These are phyloP conservation scores for Tretioscincus oriximinensis DNA, from an alignment of 2,113 vertebrate species.

Conservation along the genomic window DNA sequence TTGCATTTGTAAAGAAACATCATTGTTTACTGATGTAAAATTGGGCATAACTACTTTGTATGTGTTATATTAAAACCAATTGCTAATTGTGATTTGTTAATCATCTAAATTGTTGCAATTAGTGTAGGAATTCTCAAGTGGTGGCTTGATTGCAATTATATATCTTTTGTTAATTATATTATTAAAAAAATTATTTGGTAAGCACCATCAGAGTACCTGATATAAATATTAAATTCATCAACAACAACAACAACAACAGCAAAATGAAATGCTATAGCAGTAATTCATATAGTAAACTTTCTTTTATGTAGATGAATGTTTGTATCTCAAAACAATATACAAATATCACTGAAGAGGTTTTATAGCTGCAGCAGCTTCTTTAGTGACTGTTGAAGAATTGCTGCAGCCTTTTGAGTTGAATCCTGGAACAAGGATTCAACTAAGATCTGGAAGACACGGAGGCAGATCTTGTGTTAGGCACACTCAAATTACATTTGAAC, in stretches of 20 bases:
- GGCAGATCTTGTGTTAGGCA: too few relatives aligned
- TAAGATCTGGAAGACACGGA: too few relatives aligned
- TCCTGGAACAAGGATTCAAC: too few relatives aligned
- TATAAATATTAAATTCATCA: not conserved
- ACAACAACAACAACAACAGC: not conserved
- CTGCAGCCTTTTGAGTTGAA: not conserved
- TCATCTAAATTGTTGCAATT: constrained; percentile 24
- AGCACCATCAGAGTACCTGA: not conserved
- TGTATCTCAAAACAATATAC: not conserved
- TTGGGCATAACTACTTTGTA: constrained; percentile 19
- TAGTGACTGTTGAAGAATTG: not conserved
- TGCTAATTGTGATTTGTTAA: constrained; percentile 35
- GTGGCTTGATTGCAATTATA: constrained; percentile 36
- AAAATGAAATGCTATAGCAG: not conserved
- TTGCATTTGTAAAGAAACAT: constrained; percentile 3
- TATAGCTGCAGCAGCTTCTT: not conserved
- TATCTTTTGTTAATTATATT: constrained; percentile 32
- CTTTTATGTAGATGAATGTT: not conserved
- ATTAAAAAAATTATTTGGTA: constrained; percentile 31
- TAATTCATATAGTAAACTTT: not conserved
- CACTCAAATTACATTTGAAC: too few relatives aligned
- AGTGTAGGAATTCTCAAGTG: not conserved
- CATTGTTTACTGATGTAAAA: constrained; percentile 18
- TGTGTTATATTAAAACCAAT: constrained; percentile 29
- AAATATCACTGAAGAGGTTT: not conserved